A percentile compares a stretch with the other conserved stretches of the same genome.
Conservation (phyloP, 2,113 vertebrate genomes). For the Peromyscus leucopus region DNA sequence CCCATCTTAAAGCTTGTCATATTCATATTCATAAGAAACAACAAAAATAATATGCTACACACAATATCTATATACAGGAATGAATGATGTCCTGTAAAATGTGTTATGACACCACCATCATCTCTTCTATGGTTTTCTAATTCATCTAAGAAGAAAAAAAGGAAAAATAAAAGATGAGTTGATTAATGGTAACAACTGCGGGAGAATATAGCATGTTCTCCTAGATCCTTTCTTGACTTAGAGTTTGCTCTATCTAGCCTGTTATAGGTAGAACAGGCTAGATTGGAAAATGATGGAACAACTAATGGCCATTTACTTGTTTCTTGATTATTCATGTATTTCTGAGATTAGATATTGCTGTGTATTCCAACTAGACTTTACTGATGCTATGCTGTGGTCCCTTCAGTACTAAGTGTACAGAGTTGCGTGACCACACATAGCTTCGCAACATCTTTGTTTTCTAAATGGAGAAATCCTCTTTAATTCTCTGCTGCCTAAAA, state of each 20-base stretch:
- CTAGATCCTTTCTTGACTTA: not conserved
- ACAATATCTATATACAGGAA: constrained; percentile 18
- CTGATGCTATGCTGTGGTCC: not conserved
- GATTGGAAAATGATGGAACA: not conserved
- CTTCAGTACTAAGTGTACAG: not conserved
- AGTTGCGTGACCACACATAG: not conserved
- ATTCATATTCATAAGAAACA: constrained; percentile 41
- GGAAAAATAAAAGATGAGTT: not conserved
- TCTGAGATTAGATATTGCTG: not conserved
- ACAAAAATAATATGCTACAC: constrained; percentile 30
- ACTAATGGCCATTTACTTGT: not conserved
- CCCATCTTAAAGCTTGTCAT: not conserved
- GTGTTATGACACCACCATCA: not conserved
- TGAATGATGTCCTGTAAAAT: constrained; percentile 42
- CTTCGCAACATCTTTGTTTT: not conserved
- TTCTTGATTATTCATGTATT: not conserved
- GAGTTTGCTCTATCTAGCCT: not conserved
- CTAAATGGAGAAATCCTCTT: not conserved
- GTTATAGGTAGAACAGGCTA: not conserved
- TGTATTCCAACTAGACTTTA: not conserved
- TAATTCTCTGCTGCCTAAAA: not conserved
- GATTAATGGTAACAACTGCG: not conserved
- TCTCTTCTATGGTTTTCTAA: not conserved
- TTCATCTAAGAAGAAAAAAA: not conserved
- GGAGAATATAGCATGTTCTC: not conserved